These are phyloP conservation scores for Phenganax marumi DNA, from an alignment of 92 coral and sea anemone species.

Conservation along the genomic window DNA sequence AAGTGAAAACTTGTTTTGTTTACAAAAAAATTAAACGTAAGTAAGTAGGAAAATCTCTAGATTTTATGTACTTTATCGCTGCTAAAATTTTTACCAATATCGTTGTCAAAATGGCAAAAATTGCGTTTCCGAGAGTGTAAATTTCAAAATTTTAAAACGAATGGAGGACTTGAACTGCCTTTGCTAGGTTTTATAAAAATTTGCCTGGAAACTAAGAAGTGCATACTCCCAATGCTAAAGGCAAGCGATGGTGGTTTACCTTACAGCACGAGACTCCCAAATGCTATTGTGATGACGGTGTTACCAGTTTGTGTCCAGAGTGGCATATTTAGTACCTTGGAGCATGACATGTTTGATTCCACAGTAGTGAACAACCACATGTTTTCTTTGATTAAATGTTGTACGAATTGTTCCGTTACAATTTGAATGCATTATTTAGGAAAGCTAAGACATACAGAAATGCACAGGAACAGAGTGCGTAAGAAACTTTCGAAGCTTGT, in stretches of 20 bases:
- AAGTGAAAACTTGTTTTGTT: no score
- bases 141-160: no score
- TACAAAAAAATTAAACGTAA: no score
- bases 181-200: neutral
- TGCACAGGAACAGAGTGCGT: neutral
- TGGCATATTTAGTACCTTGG: neutral
- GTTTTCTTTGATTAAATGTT: no score
- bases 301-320: neutral
- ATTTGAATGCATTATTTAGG: constrained; percentile 6
- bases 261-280: neutral
- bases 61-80: no score
- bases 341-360: neutral
- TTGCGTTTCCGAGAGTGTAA: no score
- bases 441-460: neutral
- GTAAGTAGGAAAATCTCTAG: no score
- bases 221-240: constrained; percentile 1
- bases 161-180: constrained; percentile 1
- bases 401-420: neutral
- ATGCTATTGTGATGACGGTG: neutral
- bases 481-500: neutral
- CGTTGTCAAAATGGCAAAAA: no score
- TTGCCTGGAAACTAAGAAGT: no score
- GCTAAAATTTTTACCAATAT: no score
- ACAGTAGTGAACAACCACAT: no score
- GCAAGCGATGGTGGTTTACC: neutral